Evolutionary conservation across 2,888 invertebrate genomes (phyloP).

Genomic region (Caenorhabditis sp.): DNA sequence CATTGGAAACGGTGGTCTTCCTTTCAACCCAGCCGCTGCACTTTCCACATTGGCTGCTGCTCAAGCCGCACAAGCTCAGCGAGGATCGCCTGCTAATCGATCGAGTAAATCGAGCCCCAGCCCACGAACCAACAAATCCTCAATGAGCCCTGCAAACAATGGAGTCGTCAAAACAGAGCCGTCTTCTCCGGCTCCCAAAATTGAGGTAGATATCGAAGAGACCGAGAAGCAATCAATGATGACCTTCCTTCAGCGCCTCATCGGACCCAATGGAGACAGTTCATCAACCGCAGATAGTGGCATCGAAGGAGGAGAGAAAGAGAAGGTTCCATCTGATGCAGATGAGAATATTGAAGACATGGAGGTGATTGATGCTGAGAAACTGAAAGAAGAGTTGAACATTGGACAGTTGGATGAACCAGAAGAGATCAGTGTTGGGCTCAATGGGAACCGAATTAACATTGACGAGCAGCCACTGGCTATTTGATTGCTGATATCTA

Average conservation of each 20-base stretch:
- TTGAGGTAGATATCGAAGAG: constrained; percentile 55
- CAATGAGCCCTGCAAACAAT: constrained; percentile 46
- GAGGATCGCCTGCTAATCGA: constrained; percentile 39
- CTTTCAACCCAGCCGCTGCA: constrained; percentile 67
- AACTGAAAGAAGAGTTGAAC: constrained; percentile 59
- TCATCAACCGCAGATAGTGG: constrained; percentile 41
- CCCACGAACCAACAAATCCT: constrained; percentile 59
- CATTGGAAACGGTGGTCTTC: constrained; percentile 65
- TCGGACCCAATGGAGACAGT: constrained; percentile 49
- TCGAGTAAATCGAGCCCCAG: constrained; percentile 60
- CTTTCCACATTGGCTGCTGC: constrained; percentile 66
- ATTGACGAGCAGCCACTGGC: constrained; percentile 54
- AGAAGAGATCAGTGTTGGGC: constrained; percentile 63
- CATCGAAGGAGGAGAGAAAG: constrained; percentile 41
- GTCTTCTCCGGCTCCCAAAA: constrained; percentile 56
- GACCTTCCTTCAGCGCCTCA: constrained; percentile 54
- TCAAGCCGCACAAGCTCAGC: constrained; percentile 54
- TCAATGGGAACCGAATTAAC: constrained; percentile 61
- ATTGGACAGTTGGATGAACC: constrained; percentile 59
- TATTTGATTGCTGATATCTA: constrained; percentile 20
- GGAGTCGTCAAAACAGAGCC: constrained; percentile 45
- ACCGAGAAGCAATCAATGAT: constrained; percentile 54
- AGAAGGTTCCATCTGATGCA: constrained; percentile 45
- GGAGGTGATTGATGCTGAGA: constrained; percentile 62
- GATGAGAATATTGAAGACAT: constrained; percentile 60